Conservation (phyloP, 2,797 vertebrate genomes). For the Sphaeramia orbicularis region DNA sequence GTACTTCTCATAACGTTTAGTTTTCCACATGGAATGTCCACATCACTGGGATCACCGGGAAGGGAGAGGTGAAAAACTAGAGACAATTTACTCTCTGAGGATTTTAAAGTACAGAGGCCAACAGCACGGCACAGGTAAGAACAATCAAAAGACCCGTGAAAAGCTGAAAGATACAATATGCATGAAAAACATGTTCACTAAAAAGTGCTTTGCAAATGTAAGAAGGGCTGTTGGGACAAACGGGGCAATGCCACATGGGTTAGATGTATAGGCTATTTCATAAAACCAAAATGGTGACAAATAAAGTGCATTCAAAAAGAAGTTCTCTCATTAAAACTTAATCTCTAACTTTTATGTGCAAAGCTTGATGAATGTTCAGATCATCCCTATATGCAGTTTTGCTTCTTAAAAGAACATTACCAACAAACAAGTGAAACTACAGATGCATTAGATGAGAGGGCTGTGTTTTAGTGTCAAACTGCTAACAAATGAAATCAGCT, state of each 20-base stretch:
- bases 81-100: constrained; percentile 61
- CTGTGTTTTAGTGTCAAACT: too few species aligned
- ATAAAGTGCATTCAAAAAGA: constrained; percentile 7
- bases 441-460: too few species aligned
- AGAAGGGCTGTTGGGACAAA: constrained; percentile 1
- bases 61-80: constrained; percentile 68
- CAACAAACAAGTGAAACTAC: too few species aligned
- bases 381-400: too few species aligned
- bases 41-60: constrained; percentile 86
- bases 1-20: constrained; percentile 95
- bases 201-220: constrained; percentile 21
- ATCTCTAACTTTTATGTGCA: constrained; percentile 1
- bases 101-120: constrained; percentile 57
- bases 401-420: too few species aligned
- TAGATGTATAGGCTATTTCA: background rate
- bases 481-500: too few species aligned
- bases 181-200: constrained; percentile 2
- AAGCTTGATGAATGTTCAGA: background rate
- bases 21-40: constrained; percentile 92
- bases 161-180: constrained; percentile 11
- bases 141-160: constrained; percentile 8
- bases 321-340: background rate
- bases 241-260: constrained; percentile 7
- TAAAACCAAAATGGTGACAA: background rate
- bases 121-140: constrained; percentile 75